Evolutionary conservation across 2,113 vertebrate genomes (phyloP), one percentile per base, ranked within the genome.

Genomic region (Leuciscus idus): DNA sequence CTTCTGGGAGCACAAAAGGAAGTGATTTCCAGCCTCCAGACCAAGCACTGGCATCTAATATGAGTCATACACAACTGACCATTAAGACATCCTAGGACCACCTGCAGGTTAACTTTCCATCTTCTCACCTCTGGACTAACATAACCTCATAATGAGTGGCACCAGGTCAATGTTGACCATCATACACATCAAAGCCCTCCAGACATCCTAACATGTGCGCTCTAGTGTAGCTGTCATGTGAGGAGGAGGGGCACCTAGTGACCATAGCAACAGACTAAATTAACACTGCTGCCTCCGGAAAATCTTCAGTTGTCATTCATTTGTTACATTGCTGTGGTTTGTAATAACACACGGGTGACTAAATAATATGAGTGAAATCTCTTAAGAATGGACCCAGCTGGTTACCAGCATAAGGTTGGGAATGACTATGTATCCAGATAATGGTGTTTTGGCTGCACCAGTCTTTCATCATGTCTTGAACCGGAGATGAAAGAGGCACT

Each of bases 401-500:
- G 74, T 66, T 66, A 85, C 74, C 61, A 70, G 74, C 84, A 66
- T 48, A 36, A 11, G 39, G 62, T 48, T 76, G 28, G 21, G 43
- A 77, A 46, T 55, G 9, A 73, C 19, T 75, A 43, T 26, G 70
- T 75, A 64, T 82, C 21, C 52, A 48, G 59, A 48, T 59, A 81
- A 84, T 84, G 48, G 28, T 57, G 21, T 85, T 68, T 33, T 55
- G 59, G 33, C 77, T 61, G 66, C 26, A 30, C 77, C 9, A 33
- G 77, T 48, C 77, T 86, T 86, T 86, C 77, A 86, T 86, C 85
- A 30, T 86, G 33, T 84, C 82, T 83, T 83, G 81, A 83, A 57
- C 48, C 33, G 50, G 76, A 81, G 85, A 81, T 84, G 68, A 84
- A 73, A 84, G 82, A 74, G 33, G 30, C 82, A 15, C 76, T 57